Base-by-base conservation (phyloP, 1,140 invertebrate species). In the Galendromus occidentalis region DNA sequence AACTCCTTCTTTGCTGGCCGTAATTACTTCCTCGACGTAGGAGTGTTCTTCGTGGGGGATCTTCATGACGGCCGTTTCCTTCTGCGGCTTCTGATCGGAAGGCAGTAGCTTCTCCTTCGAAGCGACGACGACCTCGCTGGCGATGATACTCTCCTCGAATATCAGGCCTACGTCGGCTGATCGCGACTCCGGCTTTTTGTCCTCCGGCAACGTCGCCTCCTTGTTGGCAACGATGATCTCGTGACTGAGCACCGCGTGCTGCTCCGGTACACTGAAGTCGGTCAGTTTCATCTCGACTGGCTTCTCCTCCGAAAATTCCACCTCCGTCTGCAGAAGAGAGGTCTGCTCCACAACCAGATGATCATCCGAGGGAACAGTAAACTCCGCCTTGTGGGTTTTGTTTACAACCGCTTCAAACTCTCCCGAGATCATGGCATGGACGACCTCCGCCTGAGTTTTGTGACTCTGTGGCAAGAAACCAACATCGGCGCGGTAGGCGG, bases 31-130 rank as follows among this genome's bases (percentile, higher is more conserved):
- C 9, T 64, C 64, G 18, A 71, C 39, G 17, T 67, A 18, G 14
- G 70, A 29, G 65, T 68, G 66, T 65, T 71, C 66, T 44, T 67
- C 66, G 2, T 51, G 64, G 42, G 45, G 39, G 18, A 70, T 51
- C 39, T 29, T n/a, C n/a, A 67, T 9, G 2, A 25, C 44, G 25
- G 69, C 65, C 17, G 64, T 64, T 30, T 66, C 65, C 18, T 66
- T 65, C 9, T 20, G 25, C 7, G 67, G n/a, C 30, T 68, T 55
- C 7, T 39, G 55, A 39, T 65, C 67, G 18, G 29, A 39, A 44
- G 67, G 66, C 17, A 59, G 44, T 2, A 64, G 4, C n/a, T 28
- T n/a, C 29, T 68, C 22, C 20, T 66, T 28, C 0, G 65, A 28
- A n/a, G 68, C 33, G 9, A 68, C 9, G 28, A 29, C 30, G 7